Percentiles rank a stretch among this genome's conserved stretches.
Conservation (phyloP, 2,113 vertebrate genomes). For the Turdus rufiventris region DNA sequence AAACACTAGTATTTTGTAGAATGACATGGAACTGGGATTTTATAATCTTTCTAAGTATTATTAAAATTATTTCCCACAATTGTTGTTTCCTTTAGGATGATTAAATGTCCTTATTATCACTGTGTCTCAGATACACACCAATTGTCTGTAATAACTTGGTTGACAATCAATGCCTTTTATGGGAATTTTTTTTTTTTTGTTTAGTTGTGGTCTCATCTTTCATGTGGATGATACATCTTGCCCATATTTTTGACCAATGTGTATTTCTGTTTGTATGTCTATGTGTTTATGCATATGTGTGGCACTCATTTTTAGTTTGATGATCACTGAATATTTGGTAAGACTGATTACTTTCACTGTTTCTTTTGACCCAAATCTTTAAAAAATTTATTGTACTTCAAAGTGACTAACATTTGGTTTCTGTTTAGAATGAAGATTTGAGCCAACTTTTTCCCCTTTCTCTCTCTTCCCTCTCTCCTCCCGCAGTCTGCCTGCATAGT, state of each 20-base stretch:
- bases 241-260: background rate
- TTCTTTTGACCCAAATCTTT: background rate
- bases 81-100: background rate
- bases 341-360: background rate
- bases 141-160: background rate
- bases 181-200: background rate
- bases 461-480: background rate
- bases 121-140: background rate
- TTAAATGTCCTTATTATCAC: background rate
- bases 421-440: background rate
- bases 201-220: background rate
- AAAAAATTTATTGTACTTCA: background rate
- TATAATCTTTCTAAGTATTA: constrained; percentile 15
- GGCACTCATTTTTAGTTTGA: background rate
- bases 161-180: background rate
- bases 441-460: background rate
- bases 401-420: constrained; percentile 7
- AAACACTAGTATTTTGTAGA: background rate
- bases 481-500: background rate
- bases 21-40: background rate
- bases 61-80: constrained; percentile 20
- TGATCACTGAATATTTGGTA: background rate
- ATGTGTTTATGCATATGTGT: background rate
- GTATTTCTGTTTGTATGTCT: background rate
- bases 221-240: background rate